Conservation (phyloP, 2,113 vertebrate genomes). For the Paratilapia polleni region DNA sequence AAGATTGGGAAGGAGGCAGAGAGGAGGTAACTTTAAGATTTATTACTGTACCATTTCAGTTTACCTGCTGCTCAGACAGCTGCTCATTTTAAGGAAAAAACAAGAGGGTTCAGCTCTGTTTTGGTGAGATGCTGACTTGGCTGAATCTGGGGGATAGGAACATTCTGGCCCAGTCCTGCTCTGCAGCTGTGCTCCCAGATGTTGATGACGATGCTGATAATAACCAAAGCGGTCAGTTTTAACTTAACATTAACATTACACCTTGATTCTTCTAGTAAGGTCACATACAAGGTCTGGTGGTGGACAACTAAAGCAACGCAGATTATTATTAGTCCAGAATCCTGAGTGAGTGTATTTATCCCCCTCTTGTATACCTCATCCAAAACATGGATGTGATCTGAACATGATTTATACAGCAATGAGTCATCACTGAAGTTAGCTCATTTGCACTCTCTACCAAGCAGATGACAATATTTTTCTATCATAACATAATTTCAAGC, state of each 20-base stretch:
- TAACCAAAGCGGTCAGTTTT: too few species aligned
- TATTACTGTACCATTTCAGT: neutral
- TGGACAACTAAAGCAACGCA: neutral
- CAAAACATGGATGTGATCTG: too few species aligned
- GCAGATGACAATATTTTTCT: neutral
- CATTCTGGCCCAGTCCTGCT: rapidly evolving
- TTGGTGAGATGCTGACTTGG: neutral
- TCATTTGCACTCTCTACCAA: neutral
- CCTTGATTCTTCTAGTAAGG: neutral
- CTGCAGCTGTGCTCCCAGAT: rapidly evolving
- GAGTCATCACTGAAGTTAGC: conserved; percentile 11
- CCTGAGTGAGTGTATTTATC: neutral
- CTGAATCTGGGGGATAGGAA: neutral
- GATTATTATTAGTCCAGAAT: neutral
- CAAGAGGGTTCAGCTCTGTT: neutral
- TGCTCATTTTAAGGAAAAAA: neutral
- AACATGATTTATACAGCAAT: neutral
- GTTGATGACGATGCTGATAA: neutral
- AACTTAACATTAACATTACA: neutral
- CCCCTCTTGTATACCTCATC: neutral
- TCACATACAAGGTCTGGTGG: rapidly evolving
- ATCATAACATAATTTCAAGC: conserved; percentile 34
- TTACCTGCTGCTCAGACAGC: neutral
- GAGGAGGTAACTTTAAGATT: neutral
- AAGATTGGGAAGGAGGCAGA: neutral